phyloP scores from a whole-genome alignment of 2,888 invertebrate species.

The Apamea crenata region DNA sequence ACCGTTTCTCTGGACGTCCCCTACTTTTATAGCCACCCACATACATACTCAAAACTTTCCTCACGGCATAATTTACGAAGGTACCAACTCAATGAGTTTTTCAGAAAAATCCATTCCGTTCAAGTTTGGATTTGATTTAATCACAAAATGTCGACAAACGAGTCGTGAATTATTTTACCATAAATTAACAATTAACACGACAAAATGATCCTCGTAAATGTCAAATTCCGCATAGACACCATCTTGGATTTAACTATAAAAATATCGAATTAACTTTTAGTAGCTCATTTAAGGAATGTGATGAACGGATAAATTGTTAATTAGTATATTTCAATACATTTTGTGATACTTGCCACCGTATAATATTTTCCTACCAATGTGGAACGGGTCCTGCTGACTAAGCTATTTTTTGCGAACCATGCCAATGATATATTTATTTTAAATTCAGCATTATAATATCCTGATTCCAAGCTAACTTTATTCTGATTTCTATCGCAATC shows the following conservation, averaged over 20 bases:
- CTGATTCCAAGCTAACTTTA: too few relatives aligned
- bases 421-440: too few relatives aligned
- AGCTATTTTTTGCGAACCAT: too few relatives aligned
- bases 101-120: too few relatives aligned
- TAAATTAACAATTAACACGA: not conserved
- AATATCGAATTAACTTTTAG: not conserved
- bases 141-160: not conserved
- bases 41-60: too few relatives aligned
- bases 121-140: too few relatives aligned
- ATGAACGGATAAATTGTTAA: not conserved
- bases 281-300: not conserved
- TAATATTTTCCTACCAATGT: not conserved
- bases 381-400: not conserved
- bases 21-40: too few relatives aligned
- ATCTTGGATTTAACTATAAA: not conserved
- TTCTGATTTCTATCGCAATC: too few relatives aligned
- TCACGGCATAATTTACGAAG: too few relatives aligned
- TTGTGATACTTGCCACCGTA: not conserved
- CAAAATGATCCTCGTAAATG: not conserved
- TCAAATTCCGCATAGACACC: constrained; percentile 2
- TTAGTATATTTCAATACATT: not conserved
- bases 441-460: too few relatives aligned
- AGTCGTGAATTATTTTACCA: constrained; percentile 1
- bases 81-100: too few relatives aligned
- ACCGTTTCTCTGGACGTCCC: too few relatives aligned